phyloP scores from a whole-genome alignment of 2,888 invertebrate species.

The Polylopha cassiicola region DNA sequence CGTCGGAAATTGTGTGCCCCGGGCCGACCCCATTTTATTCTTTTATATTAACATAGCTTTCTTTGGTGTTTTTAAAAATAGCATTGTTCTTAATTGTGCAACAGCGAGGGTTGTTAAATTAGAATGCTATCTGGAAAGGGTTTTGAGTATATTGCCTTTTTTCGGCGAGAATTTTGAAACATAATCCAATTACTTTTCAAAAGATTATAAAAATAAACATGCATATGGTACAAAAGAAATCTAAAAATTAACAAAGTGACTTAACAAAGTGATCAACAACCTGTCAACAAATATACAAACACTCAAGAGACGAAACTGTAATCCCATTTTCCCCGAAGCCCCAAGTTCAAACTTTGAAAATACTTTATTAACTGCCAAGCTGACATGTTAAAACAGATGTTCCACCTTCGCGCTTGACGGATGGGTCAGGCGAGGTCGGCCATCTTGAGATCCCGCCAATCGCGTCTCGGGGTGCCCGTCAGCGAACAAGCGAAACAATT shows the following conservation, averaged over 20 bases:
- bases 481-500: constrained; percentile 64
- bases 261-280: constrained; percentile 28
- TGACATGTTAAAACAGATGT: constrained; percentile 73
- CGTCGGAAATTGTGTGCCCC: constrained; percentile 58
- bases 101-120: too few relatives aligned
- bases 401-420: constrained; percentile 65
- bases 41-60: constrained; percentile 44
- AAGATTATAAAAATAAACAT: too few relatives aligned
- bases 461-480: constrained; percentile 59
- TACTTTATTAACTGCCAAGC: constrained; percentile 63
- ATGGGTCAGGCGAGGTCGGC: constrained; percentile 71
- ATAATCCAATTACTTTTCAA: too few relatives aligned
- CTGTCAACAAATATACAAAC: constrained; percentile 18
- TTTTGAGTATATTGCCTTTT: too few relatives aligned
- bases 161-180: too few relatives aligned
- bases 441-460: constrained; percentile 70
- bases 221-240: too few relatives aligned
- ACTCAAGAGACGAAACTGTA: too few relatives aligned
- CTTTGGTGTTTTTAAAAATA: constrained; percentile 15
- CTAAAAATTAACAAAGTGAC: constrained; percentile 28
- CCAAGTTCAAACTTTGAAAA: constrained; percentile 39
- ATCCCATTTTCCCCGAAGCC: constrained; percentile 14
- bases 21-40: constrained; percentile 47
- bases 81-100: constrained; percentile 2
- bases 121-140: too few relatives aligned